A percentile compares a stretch with the other conserved stretches of the same genome.
Conservation (phyloP, 2,888 invertebrate species). For the Nemapogon koenigi region DNA sequence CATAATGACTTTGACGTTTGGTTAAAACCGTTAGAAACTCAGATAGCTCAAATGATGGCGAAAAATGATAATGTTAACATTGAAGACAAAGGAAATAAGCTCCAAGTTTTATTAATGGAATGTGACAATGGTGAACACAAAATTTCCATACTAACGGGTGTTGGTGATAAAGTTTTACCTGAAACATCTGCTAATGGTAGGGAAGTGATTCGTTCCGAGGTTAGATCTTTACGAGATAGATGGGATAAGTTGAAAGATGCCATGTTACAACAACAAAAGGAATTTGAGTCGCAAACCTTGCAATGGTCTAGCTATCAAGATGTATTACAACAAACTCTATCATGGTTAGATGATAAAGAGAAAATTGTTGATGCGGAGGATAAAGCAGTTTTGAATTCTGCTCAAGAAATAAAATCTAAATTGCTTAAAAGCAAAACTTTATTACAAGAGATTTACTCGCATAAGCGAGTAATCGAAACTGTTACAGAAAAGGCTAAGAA, state of each 20-base stretch:
- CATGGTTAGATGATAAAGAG: conserved; percentile 89
- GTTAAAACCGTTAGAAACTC: conserved; percentile 78
- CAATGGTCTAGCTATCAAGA: conserved; percentile 89
- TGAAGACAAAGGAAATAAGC: conserved; percentile 70
- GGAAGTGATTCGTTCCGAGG: conserved; percentile 85
- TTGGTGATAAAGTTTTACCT: conserved; percentile 89
- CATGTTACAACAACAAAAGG: conserved; percentile 83
- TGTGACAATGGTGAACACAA: conserved; percentile 85
- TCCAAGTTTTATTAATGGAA: conserved; percentile 78
- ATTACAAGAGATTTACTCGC: conserved; percentile 88
- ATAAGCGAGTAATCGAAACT: conserved; percentile 89
- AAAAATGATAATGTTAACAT: conserved; percentile 71
- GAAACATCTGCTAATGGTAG: conserved; percentile 92
- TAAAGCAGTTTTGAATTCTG: conserved; percentile 74
- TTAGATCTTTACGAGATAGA: conserved; percentile 79
- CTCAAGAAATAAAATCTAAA: conserved; percentile 86
- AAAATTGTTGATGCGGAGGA: conserved; percentile 76
- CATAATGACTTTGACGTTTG: conserved; percentile 77
- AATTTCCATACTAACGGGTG: conserved; percentile 73
- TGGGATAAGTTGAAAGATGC: conserved; percentile 90
- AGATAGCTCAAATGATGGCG: conserved; percentile 66
- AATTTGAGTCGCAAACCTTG: conserved; percentile 81
- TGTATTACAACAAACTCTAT: conserved; percentile 78
- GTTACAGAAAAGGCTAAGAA: conserved; percentile 87
- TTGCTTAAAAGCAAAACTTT: conserved; percentile 84